phyloP scores from a whole-genome alignment of 2,888 invertebrate genomes.

The Ischnus inquisitorius region DNA sequence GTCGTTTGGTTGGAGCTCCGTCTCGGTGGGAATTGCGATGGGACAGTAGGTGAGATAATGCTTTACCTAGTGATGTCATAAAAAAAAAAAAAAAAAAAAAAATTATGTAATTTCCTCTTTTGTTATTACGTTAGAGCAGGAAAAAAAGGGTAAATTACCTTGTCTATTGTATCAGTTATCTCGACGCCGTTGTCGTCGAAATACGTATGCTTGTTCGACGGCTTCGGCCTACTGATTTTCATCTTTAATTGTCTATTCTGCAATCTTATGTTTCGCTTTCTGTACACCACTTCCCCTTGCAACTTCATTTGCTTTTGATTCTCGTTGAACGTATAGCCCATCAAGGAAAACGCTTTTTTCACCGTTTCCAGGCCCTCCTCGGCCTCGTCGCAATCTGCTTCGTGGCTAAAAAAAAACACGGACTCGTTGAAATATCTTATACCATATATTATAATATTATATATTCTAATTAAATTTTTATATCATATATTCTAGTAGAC shows the following conservation, averaged over 20 bases:
- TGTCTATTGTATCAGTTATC: slow-evolving; percentile 83
- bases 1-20: slow-evolving; percentile 76
- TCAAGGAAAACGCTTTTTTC: slow-evolving; percentile 89
- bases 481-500: too few relatives aligned
- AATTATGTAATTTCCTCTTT: background rate
- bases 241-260: slow-evolving; percentile 88
- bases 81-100: background rate
- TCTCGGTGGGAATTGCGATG: slow-evolving; percentile 72
- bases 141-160: slow-evolving; percentile 73
- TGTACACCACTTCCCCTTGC: slow-evolving; percentile 88
- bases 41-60: slow-evolving; percentile 79
- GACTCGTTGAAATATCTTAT: too few relatives aligned
- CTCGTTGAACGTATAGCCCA: slow-evolving; percentile 86
- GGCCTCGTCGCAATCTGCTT: slow-evolving; percentile 86
- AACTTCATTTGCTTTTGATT: slow-evolving; percentile 79
- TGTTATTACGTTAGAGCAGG: background rate
- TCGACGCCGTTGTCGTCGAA: slow-evolving; percentile 90
- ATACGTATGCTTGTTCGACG: slow-evolving; percentile 87
- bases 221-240: slow-evolving; percentile 84
- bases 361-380: slow-evolving; percentile 87
- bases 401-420: slow-evolving; percentile 86
- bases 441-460: too few relatives aligned
- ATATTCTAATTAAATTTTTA: background rate
- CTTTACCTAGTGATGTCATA: slow-evolving; percentile 74
- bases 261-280: slow-evolving; percentile 88